Evolutionary conservation across 2,113 vertebrate genomes (phyloP).

Genomic region (Poeciliopsis turrubarensis): DNA sequence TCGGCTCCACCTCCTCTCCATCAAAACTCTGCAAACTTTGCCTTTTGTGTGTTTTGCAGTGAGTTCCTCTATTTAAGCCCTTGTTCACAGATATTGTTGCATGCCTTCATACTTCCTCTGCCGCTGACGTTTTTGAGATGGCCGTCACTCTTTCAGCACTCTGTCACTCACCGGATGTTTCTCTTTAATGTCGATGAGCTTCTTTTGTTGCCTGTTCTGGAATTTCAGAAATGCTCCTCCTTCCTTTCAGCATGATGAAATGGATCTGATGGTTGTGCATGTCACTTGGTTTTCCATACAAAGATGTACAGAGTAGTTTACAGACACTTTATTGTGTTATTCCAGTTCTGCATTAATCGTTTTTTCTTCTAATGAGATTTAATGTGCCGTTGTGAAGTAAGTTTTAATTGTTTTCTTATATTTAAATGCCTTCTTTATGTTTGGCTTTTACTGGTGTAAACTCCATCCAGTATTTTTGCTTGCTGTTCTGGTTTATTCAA

Average conservation of each 20-base stretch:
- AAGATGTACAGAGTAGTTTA: neutral
- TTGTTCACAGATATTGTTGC: conserved; percentile 14
- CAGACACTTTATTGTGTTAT: neutral
- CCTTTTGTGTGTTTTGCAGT: neutral
- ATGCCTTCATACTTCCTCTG: neutral
- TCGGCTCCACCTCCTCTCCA: conserved; percentile 10
- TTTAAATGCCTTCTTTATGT: neutral
- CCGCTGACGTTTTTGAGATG: conserved; percentile 23
- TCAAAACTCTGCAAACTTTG: neutral
- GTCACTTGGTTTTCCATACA: conserved; percentile 19
- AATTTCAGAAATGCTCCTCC: conserved; percentile 40
- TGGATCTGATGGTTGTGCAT: conserved; percentile 36
- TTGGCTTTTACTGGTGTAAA: neutral
- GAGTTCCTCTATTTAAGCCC: neutral
- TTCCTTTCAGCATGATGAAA: conserved; percentile 52
- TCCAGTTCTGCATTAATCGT: neutral
- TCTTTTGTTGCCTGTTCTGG: conserved; percentile 34
- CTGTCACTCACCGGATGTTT: conserved; percentile 32
- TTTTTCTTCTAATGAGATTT: neutral
- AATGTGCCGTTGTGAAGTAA: neutral
- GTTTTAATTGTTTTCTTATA: neutral
- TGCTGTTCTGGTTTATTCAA: neutral
- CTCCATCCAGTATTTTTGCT: neutral
- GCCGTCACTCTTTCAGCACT: conserved; percentile 33
- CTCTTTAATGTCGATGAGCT: neutral